Evolutionary conservation across 2,797 vertebrate species (phyloP).

Genomic region (Paratrypauchen microcephalus): DNA sequence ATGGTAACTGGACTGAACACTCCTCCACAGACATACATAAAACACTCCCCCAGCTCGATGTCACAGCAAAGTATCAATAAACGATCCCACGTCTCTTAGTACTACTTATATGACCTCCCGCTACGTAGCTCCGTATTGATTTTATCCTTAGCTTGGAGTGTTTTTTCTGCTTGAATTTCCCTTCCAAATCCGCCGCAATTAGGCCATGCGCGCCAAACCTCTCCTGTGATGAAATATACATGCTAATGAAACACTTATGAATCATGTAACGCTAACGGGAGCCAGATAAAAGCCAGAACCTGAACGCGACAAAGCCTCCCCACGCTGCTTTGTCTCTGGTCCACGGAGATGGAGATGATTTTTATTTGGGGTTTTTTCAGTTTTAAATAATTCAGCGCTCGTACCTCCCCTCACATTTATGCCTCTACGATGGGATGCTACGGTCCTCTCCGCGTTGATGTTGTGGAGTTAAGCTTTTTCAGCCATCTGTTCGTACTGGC

Average conservation of each 20-base stretch:
- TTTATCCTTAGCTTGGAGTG: background rate
- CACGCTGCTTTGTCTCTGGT: conserved; percentile 52
- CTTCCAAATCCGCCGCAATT: conserved; percentile 31
- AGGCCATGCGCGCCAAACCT: conserved; percentile 36
- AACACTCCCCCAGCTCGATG: too few species aligned
- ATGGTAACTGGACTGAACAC: too few species aligned
- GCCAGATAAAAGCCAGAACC: conserved; percentile 43
- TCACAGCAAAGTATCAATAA: too few species aligned
- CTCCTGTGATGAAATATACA: conserved; percentile 52
- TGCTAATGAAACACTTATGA: conserved; percentile 57
- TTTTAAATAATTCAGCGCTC: conserved; percentile 76
- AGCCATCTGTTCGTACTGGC: conserved; percentile 44
- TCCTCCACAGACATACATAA: too few species aligned
- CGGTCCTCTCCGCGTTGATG: conserved; percentile 52
- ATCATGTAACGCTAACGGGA: conserved; percentile 32
- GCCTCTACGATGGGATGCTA: conserved; percentile 67
- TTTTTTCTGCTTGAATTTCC: conserved; percentile 15
- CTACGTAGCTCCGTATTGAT: background rate
- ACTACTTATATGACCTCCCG: background rate
- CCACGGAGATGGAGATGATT: conserved; percentile 56
- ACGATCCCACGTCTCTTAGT: too few species aligned
- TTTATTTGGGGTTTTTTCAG: conserved; percentile 60
- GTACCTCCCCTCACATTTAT: conserved; percentile 66
- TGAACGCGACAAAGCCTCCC: conserved; percentile 26
- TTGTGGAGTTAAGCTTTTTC: conserved; percentile 52